Conservation (phyloP, 2,888 invertebrate species). For the Antheraea yamamai region DNA sequence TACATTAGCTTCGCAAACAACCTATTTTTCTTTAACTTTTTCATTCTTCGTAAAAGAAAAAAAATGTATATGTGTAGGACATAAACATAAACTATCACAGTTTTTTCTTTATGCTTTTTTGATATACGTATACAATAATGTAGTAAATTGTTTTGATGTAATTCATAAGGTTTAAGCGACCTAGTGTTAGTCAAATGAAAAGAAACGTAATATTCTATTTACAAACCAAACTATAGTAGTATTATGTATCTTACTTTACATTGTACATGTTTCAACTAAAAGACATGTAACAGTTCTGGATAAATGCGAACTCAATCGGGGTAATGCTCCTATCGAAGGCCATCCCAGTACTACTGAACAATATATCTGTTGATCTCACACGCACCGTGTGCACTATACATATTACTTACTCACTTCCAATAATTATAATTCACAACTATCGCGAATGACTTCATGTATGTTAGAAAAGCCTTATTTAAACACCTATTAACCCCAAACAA, state of each 20-base stretch:
- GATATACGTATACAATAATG: too few species aligned
- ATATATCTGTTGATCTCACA: constrained; percentile 49
- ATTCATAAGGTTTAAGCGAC: too few species aligned
- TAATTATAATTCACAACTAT: constrained; percentile 44
- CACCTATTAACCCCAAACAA: background rate
- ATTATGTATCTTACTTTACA: background rate
- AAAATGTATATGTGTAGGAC: too few species aligned
- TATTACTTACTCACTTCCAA: constrained; percentile 39
- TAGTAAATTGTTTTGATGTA: too few species aligned
- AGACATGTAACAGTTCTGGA: constrained; percentile 18
- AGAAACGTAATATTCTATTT: background rate
- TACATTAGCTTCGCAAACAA: too few species aligned
- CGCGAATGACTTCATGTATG: background rate
- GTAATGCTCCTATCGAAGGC: constrained; percentile 50
- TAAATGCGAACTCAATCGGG: constrained; percentile 30
- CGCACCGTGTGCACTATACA: background rate
- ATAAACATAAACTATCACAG: too few species aligned
- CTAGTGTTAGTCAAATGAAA: background rate
- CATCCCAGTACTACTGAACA: constrained; percentile 47
- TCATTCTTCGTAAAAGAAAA: too few species aligned
- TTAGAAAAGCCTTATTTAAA: background rate
- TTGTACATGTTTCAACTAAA: background rate
- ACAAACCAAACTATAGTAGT: background rate
- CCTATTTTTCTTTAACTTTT: too few species aligned
- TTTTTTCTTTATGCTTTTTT: too few species aligned